Base-by-base conservation (phyloP, 1,140 invertebrate genomes). In the Aethina tumida region DNA sequence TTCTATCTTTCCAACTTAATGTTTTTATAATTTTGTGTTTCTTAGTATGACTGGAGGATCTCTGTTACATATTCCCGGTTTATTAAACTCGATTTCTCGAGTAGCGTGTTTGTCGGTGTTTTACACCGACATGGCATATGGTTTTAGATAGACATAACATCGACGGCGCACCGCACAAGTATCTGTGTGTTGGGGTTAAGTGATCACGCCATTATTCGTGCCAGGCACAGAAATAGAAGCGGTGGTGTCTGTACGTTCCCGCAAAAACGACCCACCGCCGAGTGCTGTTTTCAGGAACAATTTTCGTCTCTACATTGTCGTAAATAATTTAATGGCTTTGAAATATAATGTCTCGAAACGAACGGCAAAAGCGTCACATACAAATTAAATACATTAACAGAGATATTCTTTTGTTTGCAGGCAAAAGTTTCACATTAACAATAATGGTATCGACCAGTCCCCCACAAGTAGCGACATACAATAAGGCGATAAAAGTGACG, bases 401-500 rank as follows among this genome's bases (percentile, higher is more conserved):
- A 41, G 24, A 16, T 20, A 17, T 35, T 20, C 66, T 53, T 35
- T 59, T 43, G 49, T 48, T 75, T 78, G 1, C 77, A 96, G 93
- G 93, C 32, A 98, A 98, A 65, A 97, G 90, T 54, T 98, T 99
- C 64, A 94, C 91, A 28, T 65, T 98, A 53, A 97, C 92, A 49
- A 97, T 99, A 65, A 93, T 89, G 19, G 75, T 99, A 36, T 86
- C 81, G 47, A 92, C 89, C 41, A 76, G 78, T 49, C 94, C 95
- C 29, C 89, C 90, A 6, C 90, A 97, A 67, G 84, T 98, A 25
- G 85, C 92, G n/a, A 93, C 92, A 3, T 97, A 97, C 67, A 87
- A 82, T 52, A 97, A 97, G 64, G 93, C 93, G 19, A 97, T 99
- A 64, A 99, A 99, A 70, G 92, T 98, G 33, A 98, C 93, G 4